Conservation (phyloP, 2,797 vertebrate genomes). For the Podarcis lilfordi region DNA sequence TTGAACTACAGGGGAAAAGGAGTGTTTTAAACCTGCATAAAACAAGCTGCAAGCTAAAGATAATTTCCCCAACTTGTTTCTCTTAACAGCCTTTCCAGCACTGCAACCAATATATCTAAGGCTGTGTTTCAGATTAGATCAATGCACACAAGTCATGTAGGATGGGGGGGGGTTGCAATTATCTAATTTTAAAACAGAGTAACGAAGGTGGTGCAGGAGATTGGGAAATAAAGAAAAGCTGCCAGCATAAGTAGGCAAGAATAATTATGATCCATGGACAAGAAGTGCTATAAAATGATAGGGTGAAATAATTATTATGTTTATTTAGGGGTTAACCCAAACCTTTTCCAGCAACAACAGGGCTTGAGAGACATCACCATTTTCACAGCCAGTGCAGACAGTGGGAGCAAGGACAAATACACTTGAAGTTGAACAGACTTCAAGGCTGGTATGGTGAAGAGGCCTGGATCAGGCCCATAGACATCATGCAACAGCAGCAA, state of each 20-base stretch:
- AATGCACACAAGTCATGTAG: constrained; percentile 66
- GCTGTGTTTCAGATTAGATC: constrained; percentile 69
- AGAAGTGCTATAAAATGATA: constrained; percentile 35
- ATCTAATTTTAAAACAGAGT: constrained; percentile 74
- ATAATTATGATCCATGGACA: constrained; percentile 55
- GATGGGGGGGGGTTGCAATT: constrained; percentile 60
- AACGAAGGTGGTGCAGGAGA: constrained; percentile 56
- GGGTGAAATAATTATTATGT: background rate
- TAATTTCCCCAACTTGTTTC: constrained; percentile 73
- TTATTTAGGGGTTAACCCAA: background rate
- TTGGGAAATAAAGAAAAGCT: constrained; percentile 52
- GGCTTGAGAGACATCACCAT: too few species aligned
- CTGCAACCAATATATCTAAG: constrained; percentile 69
- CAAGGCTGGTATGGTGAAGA: too few species aligned
- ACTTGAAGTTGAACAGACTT: too few species aligned
- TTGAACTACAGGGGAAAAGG: constrained; percentile 50
- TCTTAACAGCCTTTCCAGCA: constrained; percentile 70
- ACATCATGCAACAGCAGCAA: too few species aligned
- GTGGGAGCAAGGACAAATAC: too few species aligned
- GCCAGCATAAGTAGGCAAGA: constrained; percentile 56
- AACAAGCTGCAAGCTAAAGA: constrained; percentile 73
- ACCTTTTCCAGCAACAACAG: too few species aligned
- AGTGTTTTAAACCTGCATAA: constrained; percentile 71
- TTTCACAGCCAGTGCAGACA: too few species aligned
- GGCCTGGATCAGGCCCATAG: too few species aligned